These are phyloP conservation scores for Pammene aurita DNA, from an alignment of 2,888 invertebrate species.

Conservation along the genomic window DNA sequence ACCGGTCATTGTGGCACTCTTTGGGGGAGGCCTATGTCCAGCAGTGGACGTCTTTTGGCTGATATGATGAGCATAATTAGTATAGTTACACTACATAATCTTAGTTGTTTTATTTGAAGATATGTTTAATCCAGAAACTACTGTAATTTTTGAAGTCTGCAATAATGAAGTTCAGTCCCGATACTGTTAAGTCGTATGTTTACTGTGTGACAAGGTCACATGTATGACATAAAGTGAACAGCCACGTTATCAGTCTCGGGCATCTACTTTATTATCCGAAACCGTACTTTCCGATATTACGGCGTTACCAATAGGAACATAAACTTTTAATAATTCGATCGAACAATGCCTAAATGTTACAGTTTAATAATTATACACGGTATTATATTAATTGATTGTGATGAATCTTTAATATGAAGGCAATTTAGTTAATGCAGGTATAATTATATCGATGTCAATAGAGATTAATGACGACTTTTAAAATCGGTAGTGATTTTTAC, in stretches of 20 bases:
- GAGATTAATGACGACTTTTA: no score
- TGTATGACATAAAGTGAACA: constrained; percentile 26
- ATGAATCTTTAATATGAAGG: background rate
- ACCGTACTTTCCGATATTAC: background rate
- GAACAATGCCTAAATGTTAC: no score
- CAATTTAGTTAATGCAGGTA: constrained; percentile 5
- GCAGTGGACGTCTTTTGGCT: no score
- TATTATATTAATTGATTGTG: background rate
- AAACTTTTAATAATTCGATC: no score
- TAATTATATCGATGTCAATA: background rate
- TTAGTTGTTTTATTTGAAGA: no score
- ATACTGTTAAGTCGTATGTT: background rate
- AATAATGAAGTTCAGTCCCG: background rate
- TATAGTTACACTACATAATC: no score
- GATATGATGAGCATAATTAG: no score
- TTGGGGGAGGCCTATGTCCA: no score
- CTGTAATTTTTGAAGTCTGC: no score
- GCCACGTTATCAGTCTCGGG: constrained; percentile 22
- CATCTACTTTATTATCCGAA: constrained; percentile 13
- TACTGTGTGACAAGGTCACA: constrained; percentile 11
- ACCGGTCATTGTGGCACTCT: no score
- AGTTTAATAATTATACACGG: background rate
- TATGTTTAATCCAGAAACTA: no score
- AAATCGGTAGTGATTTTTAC: no score
- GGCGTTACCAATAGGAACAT: background rate